Conservation (phyloP, 2,113 vertebrate species). For the Sclerurus mexicanus region DNA sequence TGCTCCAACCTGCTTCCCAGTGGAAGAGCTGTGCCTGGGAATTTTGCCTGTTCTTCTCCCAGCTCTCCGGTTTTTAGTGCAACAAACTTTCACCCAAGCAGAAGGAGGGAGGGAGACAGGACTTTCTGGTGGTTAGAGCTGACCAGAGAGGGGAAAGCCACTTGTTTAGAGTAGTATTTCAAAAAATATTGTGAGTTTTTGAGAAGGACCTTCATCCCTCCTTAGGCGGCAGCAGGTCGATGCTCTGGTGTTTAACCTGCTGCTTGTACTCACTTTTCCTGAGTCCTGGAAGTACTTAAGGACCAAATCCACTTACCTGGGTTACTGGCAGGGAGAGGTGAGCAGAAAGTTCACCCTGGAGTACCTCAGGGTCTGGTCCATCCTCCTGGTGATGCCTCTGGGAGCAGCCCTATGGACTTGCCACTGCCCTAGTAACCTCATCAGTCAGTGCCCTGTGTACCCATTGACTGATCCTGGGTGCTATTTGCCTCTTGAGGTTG, state of each 20-base stretch:
- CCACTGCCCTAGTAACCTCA: fast-evolving
- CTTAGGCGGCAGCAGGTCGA: too few relatives aligned
- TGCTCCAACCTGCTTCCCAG: not conserved
- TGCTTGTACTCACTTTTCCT: not conserved
- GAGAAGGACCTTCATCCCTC: not conserved
- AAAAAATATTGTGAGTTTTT: not conserved
- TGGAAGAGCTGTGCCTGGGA: not conserved
- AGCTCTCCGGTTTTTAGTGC: not conserved
- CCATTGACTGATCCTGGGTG: fast-evolving
- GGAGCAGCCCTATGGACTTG: not conserved
- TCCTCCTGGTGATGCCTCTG: not conserved
- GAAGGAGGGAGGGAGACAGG: not conserved
- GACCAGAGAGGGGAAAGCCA: not conserved
- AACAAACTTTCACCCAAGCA: not conserved
- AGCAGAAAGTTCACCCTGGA: not conserved
- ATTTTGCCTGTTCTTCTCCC: not conserved
- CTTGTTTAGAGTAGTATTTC: not conserved
- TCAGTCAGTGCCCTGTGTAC: fast-evolving
- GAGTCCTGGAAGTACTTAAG: too few relatives aligned
- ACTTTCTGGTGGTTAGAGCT: not conserved
- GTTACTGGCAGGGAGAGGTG: fast-evolving
- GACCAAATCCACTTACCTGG: not conserved
- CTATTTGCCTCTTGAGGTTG: not conserved
- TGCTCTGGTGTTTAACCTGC: not conserved
- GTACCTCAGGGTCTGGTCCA: not conserved